Conservation (phyloP, 2,113 vertebrate genomes). For the Oophaga pumilio region DNA sequence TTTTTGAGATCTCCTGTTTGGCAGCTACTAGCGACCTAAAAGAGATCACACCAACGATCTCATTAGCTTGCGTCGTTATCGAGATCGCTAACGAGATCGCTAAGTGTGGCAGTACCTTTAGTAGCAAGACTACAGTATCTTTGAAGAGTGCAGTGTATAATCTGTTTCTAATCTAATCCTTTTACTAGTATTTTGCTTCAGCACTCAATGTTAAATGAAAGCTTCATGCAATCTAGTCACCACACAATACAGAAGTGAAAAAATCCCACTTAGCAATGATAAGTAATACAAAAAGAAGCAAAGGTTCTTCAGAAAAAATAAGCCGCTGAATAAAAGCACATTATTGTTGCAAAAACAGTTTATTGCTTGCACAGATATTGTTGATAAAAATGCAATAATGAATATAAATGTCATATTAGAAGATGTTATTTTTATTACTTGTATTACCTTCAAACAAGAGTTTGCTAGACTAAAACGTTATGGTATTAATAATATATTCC, state of each 20-base stretch:
- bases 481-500: too few relatives aligned
- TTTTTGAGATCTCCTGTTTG: too few relatives aligned
- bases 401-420: background rate
- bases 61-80: too few relatives aligned
- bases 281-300: constrained; percentile 6
- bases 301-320: background rate
- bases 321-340: background rate
- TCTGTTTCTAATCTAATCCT: constrained; percentile 14
- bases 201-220: background rate
- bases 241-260: background rate
- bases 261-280: constrained; percentile 2
- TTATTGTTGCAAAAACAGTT: background rate
- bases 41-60: too few relatives aligned
- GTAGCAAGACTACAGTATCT: background rate
- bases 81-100: too few relatives aligned
- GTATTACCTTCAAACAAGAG: background rate
- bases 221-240: background rate
- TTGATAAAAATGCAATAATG: background rate
- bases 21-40: too few relatives aligned
- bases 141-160: background rate
- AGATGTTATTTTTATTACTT: background rate
- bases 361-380: background rate
- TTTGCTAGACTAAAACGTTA: background rate
- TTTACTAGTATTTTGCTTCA: background rate
- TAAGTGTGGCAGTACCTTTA: too few relatives aligned